Evolutionary conservation across 2,113 vertebrate species (phyloP).

Genomic region (Ceuthmochares aereus): DNA sequence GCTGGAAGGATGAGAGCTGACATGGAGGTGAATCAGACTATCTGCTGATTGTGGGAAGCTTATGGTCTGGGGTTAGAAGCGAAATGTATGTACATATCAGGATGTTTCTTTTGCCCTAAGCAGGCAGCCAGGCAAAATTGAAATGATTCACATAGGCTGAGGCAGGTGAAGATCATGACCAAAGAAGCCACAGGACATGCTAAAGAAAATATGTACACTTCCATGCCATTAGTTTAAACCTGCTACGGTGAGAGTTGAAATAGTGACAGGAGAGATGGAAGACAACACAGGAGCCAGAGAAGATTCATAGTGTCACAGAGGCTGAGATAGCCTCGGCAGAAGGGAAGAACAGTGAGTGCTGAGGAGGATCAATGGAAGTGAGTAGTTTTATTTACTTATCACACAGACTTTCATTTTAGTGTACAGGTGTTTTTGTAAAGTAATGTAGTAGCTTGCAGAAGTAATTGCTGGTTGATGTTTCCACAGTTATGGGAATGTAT

Average conservation of each 20-base stretch:
- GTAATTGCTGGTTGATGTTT: neutral
- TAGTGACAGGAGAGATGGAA: neutral
- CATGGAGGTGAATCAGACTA: neutral
- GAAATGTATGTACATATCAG: accelerated
- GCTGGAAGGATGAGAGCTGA: neutral
- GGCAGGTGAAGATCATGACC: neutral
- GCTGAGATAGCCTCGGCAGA: neutral
- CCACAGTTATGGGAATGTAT: neutral
- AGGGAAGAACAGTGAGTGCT: neutral
- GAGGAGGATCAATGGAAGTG: neutral
- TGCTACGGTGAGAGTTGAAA: neutral
- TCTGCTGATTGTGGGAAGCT: neutral
- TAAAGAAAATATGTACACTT: neutral
- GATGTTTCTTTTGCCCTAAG: neutral
- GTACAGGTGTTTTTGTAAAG: neutral
- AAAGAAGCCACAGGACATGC: neutral
- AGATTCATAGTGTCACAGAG: neutral
- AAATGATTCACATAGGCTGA: neutral
- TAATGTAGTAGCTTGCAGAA: neutral
- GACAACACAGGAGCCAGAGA: neutral
- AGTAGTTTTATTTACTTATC: neutral
- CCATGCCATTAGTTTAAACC: neutral
- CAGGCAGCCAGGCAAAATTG: neutral
- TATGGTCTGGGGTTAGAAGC: neutral
- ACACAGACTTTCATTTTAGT: neutral